These are phyloP conservation scores for Crotalus helleri DNA, from an alignment of 2,113 vertebrate species.

Conservation along the genomic window DNA sequence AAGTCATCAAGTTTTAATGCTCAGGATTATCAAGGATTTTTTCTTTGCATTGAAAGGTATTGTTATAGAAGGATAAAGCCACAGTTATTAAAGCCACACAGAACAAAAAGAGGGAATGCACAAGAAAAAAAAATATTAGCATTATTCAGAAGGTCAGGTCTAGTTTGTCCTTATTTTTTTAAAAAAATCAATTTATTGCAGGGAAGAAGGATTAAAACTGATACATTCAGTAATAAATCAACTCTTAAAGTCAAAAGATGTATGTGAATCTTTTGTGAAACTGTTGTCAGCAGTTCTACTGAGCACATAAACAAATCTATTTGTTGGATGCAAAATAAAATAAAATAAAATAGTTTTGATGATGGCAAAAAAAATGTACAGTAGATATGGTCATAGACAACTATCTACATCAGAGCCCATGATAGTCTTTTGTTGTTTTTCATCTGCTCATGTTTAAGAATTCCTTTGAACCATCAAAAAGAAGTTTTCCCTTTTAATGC, in stretches of 20 bases:
- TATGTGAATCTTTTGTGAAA: neutral
- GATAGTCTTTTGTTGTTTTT: neutral
- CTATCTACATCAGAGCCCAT: neutral
- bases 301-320: neutral
- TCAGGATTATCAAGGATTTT: neutral
- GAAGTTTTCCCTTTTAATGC: neutral
- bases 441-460: neutral
- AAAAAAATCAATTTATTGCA: neutral
- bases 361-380: neutral
- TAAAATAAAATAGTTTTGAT: neutral
- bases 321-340: neutral
- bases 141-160: neutral
- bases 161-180: neutral
- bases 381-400: neutral
- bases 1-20: neutral
- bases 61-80: neutral
- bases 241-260: neutral
- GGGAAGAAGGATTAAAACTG: neutral
- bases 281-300: neutral
- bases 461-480: neutral
- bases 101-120: neutral
- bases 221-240: neutral
- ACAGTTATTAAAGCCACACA: neutral
- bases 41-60: neutral
- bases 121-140: neutral